These are phyloP conservation scores for Clunio marinus DNA, from an alignment of 2,888 invertebrate species.

Conservation along the genomic window DNA sequence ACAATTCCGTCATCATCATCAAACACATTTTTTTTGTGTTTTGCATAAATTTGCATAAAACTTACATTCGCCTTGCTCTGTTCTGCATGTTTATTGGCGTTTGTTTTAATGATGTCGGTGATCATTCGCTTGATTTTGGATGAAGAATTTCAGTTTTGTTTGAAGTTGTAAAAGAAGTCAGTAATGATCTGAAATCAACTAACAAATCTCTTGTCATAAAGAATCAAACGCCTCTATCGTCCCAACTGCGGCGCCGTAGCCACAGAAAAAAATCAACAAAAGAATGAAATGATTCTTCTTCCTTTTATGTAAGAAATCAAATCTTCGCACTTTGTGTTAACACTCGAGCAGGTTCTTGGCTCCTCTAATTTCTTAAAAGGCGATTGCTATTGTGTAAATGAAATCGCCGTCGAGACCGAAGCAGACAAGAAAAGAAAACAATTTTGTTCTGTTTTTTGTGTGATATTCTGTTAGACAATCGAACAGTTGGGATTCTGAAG, in stretches of 20 bases:
- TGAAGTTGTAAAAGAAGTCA: not conserved
- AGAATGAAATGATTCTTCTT: constrained; percentile 7
- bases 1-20: too few species aligned
- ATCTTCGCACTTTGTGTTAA: constrained; percentile 17
- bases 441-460: not conserved
- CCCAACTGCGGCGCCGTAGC: constrained; percentile 1
- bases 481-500: not conserved
- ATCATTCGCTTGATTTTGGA: constrained; percentile 16
- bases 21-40: not conserved
- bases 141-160: not conserved
- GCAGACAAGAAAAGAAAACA: not conserved
- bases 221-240: constrained; percentile 5
- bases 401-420: not conserved
- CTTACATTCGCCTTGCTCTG: not conserved
- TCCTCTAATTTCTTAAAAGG: constrained; percentile 4
- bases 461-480: not conserved
- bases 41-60: constrained; percentile 17
- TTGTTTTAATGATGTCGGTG: constrained; percentile 2
- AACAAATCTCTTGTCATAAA: not conserved
- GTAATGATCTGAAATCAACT: not conserved
- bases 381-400: not conserved
- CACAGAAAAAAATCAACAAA: constrained; percentile 1
- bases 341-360: constrained; percentile 9
- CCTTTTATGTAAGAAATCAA: constrained; percentile 1
- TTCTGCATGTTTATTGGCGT: constrained; percentile 19